Evolutionary conservation across 2,797 vertebrate genomes (phyloP).

Genomic region (Sebastolobus altivelis): DNA sequence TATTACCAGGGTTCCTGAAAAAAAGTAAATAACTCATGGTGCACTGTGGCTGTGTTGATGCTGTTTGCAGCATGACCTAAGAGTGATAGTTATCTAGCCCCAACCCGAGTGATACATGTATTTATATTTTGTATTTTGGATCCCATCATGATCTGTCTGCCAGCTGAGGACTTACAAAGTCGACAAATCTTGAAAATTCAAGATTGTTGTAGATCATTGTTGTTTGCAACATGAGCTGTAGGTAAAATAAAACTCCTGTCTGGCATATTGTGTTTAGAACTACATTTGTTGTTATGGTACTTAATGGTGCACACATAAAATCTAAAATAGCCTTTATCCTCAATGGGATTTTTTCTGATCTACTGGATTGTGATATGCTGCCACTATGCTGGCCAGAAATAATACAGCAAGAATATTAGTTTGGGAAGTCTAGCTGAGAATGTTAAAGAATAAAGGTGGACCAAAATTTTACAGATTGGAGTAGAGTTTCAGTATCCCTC

Average conservation of each 20-base stretch:
- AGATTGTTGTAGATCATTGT: background rate
- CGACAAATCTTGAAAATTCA: background rate
- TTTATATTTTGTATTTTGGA: background rate
- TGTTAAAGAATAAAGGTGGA: background rate
- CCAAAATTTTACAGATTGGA: too few relatives aligned
- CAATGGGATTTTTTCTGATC: background rate
- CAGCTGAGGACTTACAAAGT: background rate
- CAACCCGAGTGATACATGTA: background rate
- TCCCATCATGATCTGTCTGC: background rate
- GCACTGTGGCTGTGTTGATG: background rate
- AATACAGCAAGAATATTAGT: background rate
- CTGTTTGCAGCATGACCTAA: background rate
- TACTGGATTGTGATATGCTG: background rate
- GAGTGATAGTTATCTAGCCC: background rate
- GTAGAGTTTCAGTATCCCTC: background rate
- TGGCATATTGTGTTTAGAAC: too few relatives aligned
- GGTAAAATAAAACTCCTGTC: background rate
- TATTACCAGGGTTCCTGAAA: background rate
- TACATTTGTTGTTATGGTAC: background rate
- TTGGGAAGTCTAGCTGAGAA: background rate
- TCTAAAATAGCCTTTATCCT: background rate
- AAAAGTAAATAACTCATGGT: slow-evolving; percentile 3
- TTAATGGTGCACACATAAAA: background rate
- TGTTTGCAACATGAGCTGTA: background rate
- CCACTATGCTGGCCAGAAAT: background rate